Evolutionary conservation across 2,113 vertebrate species (phyloP), one percentile per base, ranked within the genome.

Genomic region (Gasterosteus aculeatus): DNA sequence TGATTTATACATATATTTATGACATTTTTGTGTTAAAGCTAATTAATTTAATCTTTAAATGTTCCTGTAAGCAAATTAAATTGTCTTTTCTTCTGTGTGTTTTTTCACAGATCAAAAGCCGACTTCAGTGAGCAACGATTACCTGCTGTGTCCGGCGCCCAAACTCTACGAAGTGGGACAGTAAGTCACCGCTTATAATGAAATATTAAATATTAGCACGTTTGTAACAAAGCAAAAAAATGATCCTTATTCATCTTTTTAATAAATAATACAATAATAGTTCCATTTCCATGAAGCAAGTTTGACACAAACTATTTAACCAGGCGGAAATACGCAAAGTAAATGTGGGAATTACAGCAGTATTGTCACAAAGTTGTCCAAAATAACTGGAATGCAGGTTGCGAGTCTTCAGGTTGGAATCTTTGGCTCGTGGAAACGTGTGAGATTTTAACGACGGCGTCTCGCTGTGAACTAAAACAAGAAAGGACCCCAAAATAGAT

Each of bases 81-180:
- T 15, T 33, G 33, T 73, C 8, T 35, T 18, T 60, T 61, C 59
- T 29, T 5, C 51, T 51, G 42, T 93, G 90, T 94, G 5, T 60
- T 49, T 42, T 92, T 90, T 94, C 95, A 3, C 90, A 99, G 98
- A 87, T 91, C 91, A 94, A 42, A 95, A 89, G 81, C 96, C 98
- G 51, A 95, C 90, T 46, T 77, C 47, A 0, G 94, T 97, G 70
- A 80, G 87, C n/a, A 83, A 92, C 5, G 87, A 95, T 49, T 97
- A 96, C 74, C 84, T 99, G 83, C 93, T 97, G 82, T 99, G 98
- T 85, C 97, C 97, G 41, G 96, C 96, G 4, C 96, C 96, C 0
- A 60, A 87, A 78, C 94, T 99, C 44, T 88, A 95, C 41, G 94
- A 95, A 87, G 94, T 88, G n/a, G 97, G 97, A 94, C 95, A 98